These are phyloP conservation scores for Harpalus rufipes DNA, from an alignment of 2,888 invertebrate species.

Conservation along the genomic window DNA sequence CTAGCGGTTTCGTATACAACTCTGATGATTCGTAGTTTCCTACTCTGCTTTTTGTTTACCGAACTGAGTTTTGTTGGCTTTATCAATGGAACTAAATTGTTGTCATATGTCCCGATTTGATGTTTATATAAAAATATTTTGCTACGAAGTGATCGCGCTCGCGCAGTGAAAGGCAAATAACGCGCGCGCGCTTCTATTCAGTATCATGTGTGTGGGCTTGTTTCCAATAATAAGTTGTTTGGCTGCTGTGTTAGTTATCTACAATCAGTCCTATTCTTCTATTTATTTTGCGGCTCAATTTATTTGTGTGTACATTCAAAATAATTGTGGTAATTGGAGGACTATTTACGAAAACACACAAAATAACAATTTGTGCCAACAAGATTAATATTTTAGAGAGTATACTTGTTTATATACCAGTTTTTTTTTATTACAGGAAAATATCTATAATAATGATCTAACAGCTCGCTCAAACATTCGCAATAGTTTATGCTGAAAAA, in stretches of 20 bases:
- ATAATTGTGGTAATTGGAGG: slow-evolving; percentile 33
- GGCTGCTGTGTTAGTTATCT: slow-evolving; percentile 24
- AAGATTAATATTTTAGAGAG: slow-evolving; percentile 2
- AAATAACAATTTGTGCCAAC: slow-evolving; percentile 4
- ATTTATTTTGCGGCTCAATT: slow-evolving; percentile 26
- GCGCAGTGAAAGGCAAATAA: slow-evolving; percentile 12
- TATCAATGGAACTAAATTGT: slow-evolving; percentile 46
- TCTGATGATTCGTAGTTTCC: slow-evolving; percentile 21
- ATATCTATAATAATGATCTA: not conserved
- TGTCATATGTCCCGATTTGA: slow-evolving; percentile 33
- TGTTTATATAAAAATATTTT: slow-evolving; percentile 45
- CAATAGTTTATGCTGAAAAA: not conserved
- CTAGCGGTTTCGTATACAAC: slow-evolving; percentile 36
- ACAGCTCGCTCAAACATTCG: not conserved
- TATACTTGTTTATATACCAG: not conserved
- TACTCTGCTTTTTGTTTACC: slow-evolving; percentile 2
- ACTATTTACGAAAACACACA: slow-evolving; percentile 20
- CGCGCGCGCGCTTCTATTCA: not conserved
- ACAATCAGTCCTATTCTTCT: slow-evolving; percentile 24
- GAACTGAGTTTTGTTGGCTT: slow-evolving; percentile 33
- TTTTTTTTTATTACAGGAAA: not conserved
- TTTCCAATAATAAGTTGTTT: slow-evolving; percentile 15
- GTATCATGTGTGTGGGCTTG: slow-evolving; percentile 2
- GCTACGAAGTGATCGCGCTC: slow-evolving; percentile 14
- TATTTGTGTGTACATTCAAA: slow-evolving; percentile 18